These are phyloP conservation scores for Spodoptera exigua DNA, from an alignment of 2,888 invertebrate genomes.

Conservation along the genomic window DNA sequence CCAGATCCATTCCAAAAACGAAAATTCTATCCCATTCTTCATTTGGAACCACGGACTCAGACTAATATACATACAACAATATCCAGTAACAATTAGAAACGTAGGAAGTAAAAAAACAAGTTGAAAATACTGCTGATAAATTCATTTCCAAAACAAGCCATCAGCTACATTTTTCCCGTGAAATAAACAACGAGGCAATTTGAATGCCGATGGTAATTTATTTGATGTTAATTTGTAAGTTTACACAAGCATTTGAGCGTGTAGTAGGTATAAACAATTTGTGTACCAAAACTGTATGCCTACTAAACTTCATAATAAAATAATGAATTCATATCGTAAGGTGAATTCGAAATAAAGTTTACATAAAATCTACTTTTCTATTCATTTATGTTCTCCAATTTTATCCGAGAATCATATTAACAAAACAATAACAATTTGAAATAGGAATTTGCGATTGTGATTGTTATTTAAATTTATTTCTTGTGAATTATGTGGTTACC, in stretches of 20 bases:
- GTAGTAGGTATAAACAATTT: constrained; percentile 52
- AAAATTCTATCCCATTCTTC: too few relatives aligned
- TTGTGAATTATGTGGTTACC: too few relatives aligned
- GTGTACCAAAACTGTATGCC: constrained; percentile 41
- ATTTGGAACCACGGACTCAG: too few relatives aligned
- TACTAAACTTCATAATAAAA: constrained; percentile 55
- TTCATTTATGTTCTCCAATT: constrained; percentile 25
- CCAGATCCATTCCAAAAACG: too few relatives aligned
- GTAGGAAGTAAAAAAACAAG: too few relatives aligned
- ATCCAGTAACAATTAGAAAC: too few relatives aligned
- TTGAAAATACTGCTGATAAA: too few relatives aligned
- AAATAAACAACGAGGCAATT: background rate
- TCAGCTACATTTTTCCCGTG: too few relatives aligned
- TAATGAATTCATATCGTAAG: constrained; percentile 58
- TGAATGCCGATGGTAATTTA: constrained; percentile 21
- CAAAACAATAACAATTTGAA: constrained; percentile 15
- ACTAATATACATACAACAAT: too few relatives aligned
- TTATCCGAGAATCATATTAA: constrained; percentile 1
- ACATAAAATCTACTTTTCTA: constrained; percentile 36
- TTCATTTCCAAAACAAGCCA: too few relatives aligned
- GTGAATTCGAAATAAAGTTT: constrained; percentile 60
- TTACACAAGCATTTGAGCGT: constrained; percentile 39
- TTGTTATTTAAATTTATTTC: constrained; percentile 1
- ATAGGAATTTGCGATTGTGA: constrained; percentile 1
- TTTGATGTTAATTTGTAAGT: constrained; percentile 43